phyloP scores from a whole-genome alignment of 1,140 invertebrate genomes.

The Bombus impatiens region DNA sequence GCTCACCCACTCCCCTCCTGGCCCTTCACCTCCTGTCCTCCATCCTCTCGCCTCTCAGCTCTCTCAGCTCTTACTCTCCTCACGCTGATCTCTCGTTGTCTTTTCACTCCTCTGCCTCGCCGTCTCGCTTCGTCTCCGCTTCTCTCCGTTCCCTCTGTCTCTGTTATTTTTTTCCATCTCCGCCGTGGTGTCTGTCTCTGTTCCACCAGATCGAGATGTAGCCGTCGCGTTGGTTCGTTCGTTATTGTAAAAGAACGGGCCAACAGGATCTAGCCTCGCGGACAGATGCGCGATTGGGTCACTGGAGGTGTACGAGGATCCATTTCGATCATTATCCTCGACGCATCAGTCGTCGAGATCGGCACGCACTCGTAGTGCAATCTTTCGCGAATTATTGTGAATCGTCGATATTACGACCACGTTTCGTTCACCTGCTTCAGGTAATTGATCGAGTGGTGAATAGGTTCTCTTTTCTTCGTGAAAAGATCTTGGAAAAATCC shows the following conservation, averaged over 20 bases:
- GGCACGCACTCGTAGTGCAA: background rate
- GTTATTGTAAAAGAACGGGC: constrained; percentile 63
- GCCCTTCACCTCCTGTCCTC: constrained; percentile 70
- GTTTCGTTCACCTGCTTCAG: background rate
- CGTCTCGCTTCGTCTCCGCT: background rate
- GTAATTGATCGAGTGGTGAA: too few species aligned
- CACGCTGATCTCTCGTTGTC: constrained; percentile 58
- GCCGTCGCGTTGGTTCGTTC: constrained; percentile 56
- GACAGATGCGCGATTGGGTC: constrained; percentile 47
- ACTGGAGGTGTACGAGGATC: background rate
- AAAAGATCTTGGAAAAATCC: background rate
- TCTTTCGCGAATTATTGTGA: background rate
- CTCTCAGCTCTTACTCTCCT: constrained; percentile 42
- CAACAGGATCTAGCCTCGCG: constrained; percentile 65
- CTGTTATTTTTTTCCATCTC: constrained; percentile 62
- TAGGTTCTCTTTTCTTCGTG: background rate
- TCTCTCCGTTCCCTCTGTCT: constrained; percentile 48
- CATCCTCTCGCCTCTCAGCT: constrained; percentile 40
- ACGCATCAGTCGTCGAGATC: background rate
- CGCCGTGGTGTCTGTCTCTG: constrained; percentile 59
- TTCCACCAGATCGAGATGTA: constrained; percentile 62
- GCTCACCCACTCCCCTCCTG: constrained; percentile 78
- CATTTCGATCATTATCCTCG: constrained; percentile 3
- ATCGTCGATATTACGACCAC: background rate
- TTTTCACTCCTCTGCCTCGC: constrained; percentile 48